Conservation (phyloP, 2,888 invertebrate species). For the Unio pictorum region DNA sequence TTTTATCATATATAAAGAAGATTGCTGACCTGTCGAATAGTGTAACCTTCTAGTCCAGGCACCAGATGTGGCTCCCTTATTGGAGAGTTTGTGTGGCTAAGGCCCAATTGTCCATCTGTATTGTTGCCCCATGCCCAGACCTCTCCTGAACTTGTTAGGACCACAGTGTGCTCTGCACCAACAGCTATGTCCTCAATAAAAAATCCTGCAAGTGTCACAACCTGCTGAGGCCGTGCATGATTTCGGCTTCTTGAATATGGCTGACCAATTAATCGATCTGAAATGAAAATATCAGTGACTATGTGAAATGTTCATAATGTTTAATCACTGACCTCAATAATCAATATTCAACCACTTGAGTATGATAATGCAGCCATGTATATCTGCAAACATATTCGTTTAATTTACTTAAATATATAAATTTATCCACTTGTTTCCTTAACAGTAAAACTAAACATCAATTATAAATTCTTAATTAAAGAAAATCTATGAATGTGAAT, state of each 20-base stretch:
- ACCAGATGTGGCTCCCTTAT: conserved; percentile 77
- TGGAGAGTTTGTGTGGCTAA: conserved; percentile 75
- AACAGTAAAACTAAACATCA: no score
- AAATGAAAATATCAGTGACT: conserved; percentile 15
- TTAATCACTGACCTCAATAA: no score
- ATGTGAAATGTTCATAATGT: neutral
- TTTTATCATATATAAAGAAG: neutral
- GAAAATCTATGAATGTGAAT: no score
- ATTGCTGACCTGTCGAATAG: conserved; percentile 74
- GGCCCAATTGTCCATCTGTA: conserved; percentile 77
- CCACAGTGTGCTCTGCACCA: conserved; percentile 78
- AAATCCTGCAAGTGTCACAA: conserved; percentile 74
- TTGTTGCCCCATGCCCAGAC: conserved; percentile 80
- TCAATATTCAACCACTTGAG: no score
- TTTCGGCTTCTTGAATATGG: conserved; percentile 72
- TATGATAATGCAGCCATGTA: no score
- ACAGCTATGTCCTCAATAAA: conserved; percentile 77
- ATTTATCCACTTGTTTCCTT: no score
- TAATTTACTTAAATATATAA: no score
- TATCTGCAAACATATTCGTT: no score
- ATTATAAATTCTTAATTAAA: no score
- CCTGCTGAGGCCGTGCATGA: conserved; percentile 75
- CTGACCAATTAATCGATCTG: conserved; percentile 77
- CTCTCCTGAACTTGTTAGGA: conserved; percentile 75
- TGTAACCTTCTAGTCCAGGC: conserved; percentile 74